Evolutionary conservation across 2,888 invertebrate genomes (phyloP).

Genomic region (Diaperis boleti): DNA sequence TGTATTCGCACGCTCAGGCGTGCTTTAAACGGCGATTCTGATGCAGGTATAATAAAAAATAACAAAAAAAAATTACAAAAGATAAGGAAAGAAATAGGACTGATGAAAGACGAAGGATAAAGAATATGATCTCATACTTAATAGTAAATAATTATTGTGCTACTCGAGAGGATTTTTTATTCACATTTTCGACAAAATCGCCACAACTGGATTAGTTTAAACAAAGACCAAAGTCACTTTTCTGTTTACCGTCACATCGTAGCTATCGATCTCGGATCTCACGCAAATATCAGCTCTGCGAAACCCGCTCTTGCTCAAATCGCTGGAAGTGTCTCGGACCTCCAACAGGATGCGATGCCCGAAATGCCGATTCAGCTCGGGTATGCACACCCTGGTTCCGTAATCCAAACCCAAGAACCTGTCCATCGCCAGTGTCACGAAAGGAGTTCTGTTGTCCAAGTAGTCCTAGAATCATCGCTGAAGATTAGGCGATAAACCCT

Average conservation of each 20-base stretch:
- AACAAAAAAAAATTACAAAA: too few species aligned
- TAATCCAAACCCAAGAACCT: conserved; percentile 64
- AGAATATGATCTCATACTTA: too few species aligned
- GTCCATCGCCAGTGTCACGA: conserved; percentile 69
- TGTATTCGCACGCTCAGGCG: too few species aligned
- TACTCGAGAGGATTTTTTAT: too few species aligned
- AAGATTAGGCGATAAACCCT: neutral
- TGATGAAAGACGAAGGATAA: too few species aligned
- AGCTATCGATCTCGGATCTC: conserved; percentile 68
- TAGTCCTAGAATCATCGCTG: conserved; percentile 64
- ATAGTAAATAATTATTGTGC: too few species aligned
- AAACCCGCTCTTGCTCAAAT: conserved; percentile 63
- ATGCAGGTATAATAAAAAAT: too few species aligned
- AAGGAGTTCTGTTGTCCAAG: conserved; percentile 66
- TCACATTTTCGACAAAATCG: too few species aligned
- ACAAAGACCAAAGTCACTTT: conserved; percentile 64
- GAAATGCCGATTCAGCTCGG: conserved; percentile 68
- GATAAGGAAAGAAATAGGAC: too few species aligned
- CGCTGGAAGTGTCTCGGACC: conserved; percentile 65
- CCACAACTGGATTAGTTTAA: too few species aligned
- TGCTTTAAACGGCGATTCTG: too few species aligned
- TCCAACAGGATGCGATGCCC: conserved; percentile 66
- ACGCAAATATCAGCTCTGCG: conserved; percentile 68
- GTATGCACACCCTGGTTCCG: conserved; percentile 67
- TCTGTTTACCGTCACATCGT: conserved; percentile 67